A percentile compares a stretch with the other conserved stretches of the same genome.
Conservation (phyloP, 1,140 invertebrate genomes). For the Drosophila sp. region DNA sequence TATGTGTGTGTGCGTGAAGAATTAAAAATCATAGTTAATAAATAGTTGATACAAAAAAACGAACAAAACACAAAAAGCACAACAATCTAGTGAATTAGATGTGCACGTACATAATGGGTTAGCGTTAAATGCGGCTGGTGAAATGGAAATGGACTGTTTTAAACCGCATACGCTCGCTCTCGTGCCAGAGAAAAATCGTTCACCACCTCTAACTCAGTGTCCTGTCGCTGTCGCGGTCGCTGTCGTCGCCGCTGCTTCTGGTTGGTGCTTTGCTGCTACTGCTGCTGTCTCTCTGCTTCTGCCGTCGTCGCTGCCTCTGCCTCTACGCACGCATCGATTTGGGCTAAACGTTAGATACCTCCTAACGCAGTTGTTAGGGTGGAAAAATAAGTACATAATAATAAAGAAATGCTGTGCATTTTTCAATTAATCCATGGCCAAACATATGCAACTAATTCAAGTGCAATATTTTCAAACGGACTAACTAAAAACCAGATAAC, state of each 20-base stretch:
- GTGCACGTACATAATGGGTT: slow-evolving; percentile 38
- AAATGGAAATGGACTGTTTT: slow-evolving; percentile 51
- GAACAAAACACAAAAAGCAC: slow-evolving; percentile 6
- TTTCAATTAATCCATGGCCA: slow-evolving; percentile 47
- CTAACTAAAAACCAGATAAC: slow-evolving; percentile 33
- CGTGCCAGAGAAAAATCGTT: slow-evolving; percentile 68
- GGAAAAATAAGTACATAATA: slow-evolving; percentile 71
- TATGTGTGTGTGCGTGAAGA: slow-evolving; percentile 56
- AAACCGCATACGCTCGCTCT: slow-evolving; percentile 52
- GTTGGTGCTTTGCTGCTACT: slow-evolving; percentile 41
- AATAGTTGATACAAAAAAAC: slow-evolving; percentile 39
- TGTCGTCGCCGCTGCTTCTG: slow-evolving; percentile 44
- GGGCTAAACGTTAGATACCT: slow-evolving; percentile 84
- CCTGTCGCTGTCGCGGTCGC: slow-evolving; percentile 37
- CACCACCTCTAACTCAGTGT: slow-evolving; percentile 55
- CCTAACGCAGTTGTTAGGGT: slow-evolving; percentile 84
- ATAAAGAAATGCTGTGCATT: slow-evolving; percentile 62
- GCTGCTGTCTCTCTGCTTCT: slow-evolving; percentile 36
- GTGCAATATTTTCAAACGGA: slow-evolving; percentile 54
- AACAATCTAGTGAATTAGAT: slow-evolving; percentile 35
- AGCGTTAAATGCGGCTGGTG: slow-evolving; percentile 42
- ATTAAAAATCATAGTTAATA: slow-evolving; percentile 44
- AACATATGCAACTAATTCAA: slow-evolving; percentile 46
- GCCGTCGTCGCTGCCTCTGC: slow-evolving; percentile 34
- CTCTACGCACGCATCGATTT: slow-evolving; percentile 82